Evolutionary conservation across 2,888 invertebrate species (phyloP), one percentile per base, ranked within the genome.

Genomic region (Leucophora obtusa): DNA sequence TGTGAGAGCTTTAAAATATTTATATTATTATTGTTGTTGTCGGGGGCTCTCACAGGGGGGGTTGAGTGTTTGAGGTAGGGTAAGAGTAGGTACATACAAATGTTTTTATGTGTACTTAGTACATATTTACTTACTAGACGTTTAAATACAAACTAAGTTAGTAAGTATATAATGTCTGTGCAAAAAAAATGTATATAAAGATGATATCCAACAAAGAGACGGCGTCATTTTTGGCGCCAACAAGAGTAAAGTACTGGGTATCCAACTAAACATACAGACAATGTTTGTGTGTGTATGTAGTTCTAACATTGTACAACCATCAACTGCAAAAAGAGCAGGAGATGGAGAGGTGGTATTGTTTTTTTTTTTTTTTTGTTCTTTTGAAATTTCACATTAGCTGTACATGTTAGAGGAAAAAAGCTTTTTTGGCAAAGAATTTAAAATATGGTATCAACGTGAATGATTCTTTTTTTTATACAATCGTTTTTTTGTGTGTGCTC

Each of bases 351-450:
- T 14, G 10, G 15, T 14, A n/a, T 9, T 28, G 14, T 18, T 21
- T 17, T 35, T 24, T 6, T 66, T 14, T 54, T 17, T 21, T 24
- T 24, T 24, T 24, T 28, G 14, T 18, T 21, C 10, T 35, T 24
- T 6, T 66, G 54, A 33, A 53, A 35, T 11, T 11, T 47, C 43
- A 43, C 65, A 53, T 47, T 47, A n/a, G 5, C n/a, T 47, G 38
- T 38, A n/a, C 14, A n/a, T 58, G 53, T 54, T 38, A 24, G 53
- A 68, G 28, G 70, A 38, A 56, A 63, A 74, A 77, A 81, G 73
- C 73, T 73, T 77, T 77, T 77, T 81, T 81, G 80, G 80, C 76
- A 79, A 80, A 68, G 72, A 77, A 81, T 81, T 77, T 69, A 24
- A 76, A 73, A 69, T 72, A 77, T 73, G 72, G 56, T 69, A 69